phyloP scores from a whole-genome alignment of 2,888 invertebrate species.

The Tetragonisca angustula region DNA sequence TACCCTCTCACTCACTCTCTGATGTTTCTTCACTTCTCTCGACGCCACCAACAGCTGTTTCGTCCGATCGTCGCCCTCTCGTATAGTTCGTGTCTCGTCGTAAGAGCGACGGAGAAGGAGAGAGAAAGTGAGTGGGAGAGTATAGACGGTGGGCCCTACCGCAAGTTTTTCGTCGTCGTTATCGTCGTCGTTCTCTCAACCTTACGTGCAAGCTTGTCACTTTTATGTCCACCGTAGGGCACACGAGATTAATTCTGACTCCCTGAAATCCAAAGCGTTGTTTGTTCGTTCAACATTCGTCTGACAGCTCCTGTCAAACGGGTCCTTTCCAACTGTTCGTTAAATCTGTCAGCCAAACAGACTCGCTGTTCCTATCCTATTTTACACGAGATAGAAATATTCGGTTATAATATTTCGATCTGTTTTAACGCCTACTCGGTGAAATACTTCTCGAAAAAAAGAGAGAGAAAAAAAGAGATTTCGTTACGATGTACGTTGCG shows the following conservation, averaged over 20 bases:
- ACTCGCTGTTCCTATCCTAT: conserved; percentile 23
- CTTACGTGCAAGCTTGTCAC: conserved; percentile 59
- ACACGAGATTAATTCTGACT: conserved; percentile 44
- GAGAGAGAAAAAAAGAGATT: not conserved
- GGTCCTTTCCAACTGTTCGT: conserved; percentile 58
- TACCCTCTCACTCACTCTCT: conserved; percentile 69
- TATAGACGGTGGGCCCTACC: conserved; percentile 59
- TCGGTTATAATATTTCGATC: conserved; percentile 10
- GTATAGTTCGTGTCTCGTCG: conserved; percentile 56
- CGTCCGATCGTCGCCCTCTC: conserved; percentile 74
- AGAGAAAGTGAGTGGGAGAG: conserved; percentile 49
- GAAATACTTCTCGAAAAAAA: not conserved
- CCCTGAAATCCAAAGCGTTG: conserved; percentile 61
- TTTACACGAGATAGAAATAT: conserved; percentile 25
- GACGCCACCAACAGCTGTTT: conserved; percentile 75
- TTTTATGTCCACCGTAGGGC: conserved; percentile 49
- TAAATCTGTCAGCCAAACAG: conserved; percentile 56
- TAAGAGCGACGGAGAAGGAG: conserved; percentile 46
- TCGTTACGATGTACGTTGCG: not conserved
- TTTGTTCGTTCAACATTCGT: conserved; percentile 66
- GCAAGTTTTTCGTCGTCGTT: conserved; percentile 61
- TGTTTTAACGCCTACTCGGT: conserved; percentile 10
- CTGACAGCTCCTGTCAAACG: conserved; percentile 75
- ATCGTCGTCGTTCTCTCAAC: conserved; percentile 25
- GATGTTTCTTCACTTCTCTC: conserved; percentile 72